Evolutionary conservation across 2,888 invertebrate genomes (phyloP), one percentile per base, ranked within the genome.

Genomic region (Odontocolon sp.): DNA sequence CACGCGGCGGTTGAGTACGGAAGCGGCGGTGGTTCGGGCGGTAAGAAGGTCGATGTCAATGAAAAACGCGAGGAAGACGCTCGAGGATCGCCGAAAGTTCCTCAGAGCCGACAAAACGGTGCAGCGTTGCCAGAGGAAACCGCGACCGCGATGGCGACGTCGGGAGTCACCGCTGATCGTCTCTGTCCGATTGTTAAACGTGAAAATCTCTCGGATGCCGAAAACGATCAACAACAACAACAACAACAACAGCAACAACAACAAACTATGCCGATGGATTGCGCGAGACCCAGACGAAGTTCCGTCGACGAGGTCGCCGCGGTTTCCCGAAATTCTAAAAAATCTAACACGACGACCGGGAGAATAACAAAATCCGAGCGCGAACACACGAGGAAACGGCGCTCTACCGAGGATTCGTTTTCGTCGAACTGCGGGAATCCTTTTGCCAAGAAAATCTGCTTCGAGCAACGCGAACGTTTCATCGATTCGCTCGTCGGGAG

Each of bases 1-100:
- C 92, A 93, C 86, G 92, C 92, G 52, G 92, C 92, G 45, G 92
- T 92, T 92, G 93, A 93, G 77, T 91, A 91, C 81, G 92, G 91
- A 6, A 87, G 89, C 73, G 91, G 91, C 81, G 92, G 91, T n/a
- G n/a, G n/a, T 69, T 88, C 90, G 77, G 90, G 89, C 47, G 88
- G 85, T 28, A 89, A 90, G 82, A 88, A 86, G 68, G 83, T 86
- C 59, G 84, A 83, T 4, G 78, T 83, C 14, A 83, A 82, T 23
- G 85, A 87, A 8, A 86, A 87, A 21, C 84, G 83, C 11, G 85
- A 86, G 18, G 86, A 85, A 47, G 84, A 86, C 5, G 83, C 83
- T 23, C 81, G 85, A 31, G 83, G 85, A 21, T 88, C 87, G 45
- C 85, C 88, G 5, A 87, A 88, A 74, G 87, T 89, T 16, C 88